Base-by-base conservation (phyloP, 1,140 invertebrate genomes). In the Ceratina australensis region DNA sequence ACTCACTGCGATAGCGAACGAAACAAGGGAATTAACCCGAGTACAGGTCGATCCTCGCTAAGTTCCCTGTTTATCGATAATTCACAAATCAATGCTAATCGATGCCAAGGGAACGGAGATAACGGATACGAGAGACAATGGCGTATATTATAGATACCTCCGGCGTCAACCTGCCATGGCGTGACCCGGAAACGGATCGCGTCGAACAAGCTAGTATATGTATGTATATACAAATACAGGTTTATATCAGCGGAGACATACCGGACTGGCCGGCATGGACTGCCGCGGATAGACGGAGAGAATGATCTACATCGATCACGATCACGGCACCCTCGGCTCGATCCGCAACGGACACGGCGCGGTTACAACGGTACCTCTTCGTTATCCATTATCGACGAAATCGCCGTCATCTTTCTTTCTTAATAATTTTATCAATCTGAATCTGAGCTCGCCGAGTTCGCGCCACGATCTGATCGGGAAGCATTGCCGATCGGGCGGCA, bases 261-360 rank as follows among this genome's bases (percentile, higher is more conserved):
- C 24, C 56, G 78, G 79, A 67, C 64, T 74, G 73, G 63, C 59
- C 57, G 78, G 67, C 67, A 83, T 76, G 82, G 79, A 87, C 87
- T 71, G 79, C 85, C 54, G 78, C 78, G 69, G 83, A 90, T 89
- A 86, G 86, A 90, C 87, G 84, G 86, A 82, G 84, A 79, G 78
- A 89, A 86, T 80, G 88, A 90, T 90, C 87, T 90, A 88, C 86
- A 91, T 91, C 90, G 88, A 90, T 90, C 89, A 90, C 87, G 89
- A 91, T 90, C 88, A 83, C 87, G 79, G 88, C 88, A 87, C 84
- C 81, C 79, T 85, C 75, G 72, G 73, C 68, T 80, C 74, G 73
- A 78, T 78, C 65, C 64, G 65, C 77, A 67, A 26, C 10, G 49
- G n/a, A 24, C 33, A 22, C 73, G 79, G 52, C 69, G 61, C 77